phyloP scores from a whole-genome alignment of 2,797 vertebrate genomes.

The Anabas testudineus region DNA sequence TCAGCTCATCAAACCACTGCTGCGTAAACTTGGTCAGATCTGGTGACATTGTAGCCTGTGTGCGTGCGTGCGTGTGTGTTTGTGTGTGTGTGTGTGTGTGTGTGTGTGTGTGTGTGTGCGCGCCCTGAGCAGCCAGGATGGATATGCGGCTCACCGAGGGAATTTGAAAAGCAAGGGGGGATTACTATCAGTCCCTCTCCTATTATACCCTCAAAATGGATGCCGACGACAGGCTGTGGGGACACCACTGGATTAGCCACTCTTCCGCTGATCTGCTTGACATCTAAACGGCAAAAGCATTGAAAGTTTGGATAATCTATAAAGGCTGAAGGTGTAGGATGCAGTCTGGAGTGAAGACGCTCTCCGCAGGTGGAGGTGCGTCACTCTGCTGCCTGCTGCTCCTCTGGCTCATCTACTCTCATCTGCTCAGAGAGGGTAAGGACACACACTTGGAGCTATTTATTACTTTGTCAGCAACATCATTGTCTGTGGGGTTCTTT shows the following conservation, averaged over 20 bases:
- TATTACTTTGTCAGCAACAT: conserved; percentile 53
- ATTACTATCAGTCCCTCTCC: conserved; percentile 67
- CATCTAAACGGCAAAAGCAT: conserved; percentile 61
- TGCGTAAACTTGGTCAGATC: conserved; percentile 74
- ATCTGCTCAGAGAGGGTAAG: conserved; percentile 89
- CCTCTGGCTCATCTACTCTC: conserved; percentile 89
- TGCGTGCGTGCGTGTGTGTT: conserved; percentile 1
- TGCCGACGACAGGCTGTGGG: conserved; percentile 77
- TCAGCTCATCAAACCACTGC: conserved; percentile 44
- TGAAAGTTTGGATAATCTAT: conserved; percentile 76
- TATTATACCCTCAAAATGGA: conserved; percentile 80
- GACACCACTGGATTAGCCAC: conserved; percentile 73
- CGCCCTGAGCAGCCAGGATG: conserved; percentile 51
- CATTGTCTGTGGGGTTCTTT: conserved; percentile 35
- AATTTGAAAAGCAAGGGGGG: conserved; percentile 69
- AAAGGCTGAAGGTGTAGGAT: conserved; percentile 76
- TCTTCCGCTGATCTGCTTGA: conserved; percentile 58
- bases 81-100: conserved; percentile 11
- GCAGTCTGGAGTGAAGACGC: conserved; percentile 87
- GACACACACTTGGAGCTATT: conserved; percentile 49
- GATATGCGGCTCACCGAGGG: conserved; percentile 67
- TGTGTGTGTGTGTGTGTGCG: not conserved
- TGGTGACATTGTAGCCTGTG: conserved; percentile 53
- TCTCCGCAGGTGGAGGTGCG: conserved; percentile 88
- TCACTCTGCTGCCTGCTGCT: conserved; percentile 89